Evolutionary conservation across 2,888 invertebrate species (phyloP).

Genomic region (Habrosyne pyritoides): DNA sequence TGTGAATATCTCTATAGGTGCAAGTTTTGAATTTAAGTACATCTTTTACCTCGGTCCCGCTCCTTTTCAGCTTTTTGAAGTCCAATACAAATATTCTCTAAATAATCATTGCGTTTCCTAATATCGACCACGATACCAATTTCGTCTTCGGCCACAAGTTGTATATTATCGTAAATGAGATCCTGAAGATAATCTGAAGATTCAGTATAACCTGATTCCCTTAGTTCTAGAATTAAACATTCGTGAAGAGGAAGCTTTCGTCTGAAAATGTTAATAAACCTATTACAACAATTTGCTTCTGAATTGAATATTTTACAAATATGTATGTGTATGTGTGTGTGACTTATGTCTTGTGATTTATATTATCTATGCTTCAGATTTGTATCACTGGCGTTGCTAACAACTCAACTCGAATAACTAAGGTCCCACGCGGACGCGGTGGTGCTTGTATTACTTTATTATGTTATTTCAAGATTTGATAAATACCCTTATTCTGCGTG

Average conservation of each 20-base stretch:
- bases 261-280: conserved; percentile 53
- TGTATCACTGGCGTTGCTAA: too few species aligned
- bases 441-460: too few species aligned
- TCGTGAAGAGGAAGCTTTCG: conserved; percentile 78
- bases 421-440: too few species aligned
- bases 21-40: too few species aligned
- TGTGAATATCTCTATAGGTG: too few species aligned
- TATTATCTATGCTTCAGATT: too few species aligned
- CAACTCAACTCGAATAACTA: too few species aligned
- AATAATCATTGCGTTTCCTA: conserved; percentile 57
- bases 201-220: conserved; percentile 75
- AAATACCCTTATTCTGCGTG: too few species aligned
- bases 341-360: too few species aligned
- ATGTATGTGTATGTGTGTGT: too few species aligned
- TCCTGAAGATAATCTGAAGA: conserved; percentile 79
- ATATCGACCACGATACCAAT: conserved; percentile 77
- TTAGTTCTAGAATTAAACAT: conserved; percentile 80
- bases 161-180: conserved; percentile 81
- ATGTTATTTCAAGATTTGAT: too few species aligned
- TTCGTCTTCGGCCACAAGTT: conserved; percentile 74
- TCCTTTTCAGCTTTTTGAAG: conserved; percentile 66
- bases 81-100: conserved; percentile 59
- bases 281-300: neutral
- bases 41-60: conserved; percentile 60
- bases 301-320: neutral